These are phyloP conservation scores for Noctua fimbriata DNA, from an alignment of 2,888 invertebrate genomes.

Conservation along the genomic window DNA sequence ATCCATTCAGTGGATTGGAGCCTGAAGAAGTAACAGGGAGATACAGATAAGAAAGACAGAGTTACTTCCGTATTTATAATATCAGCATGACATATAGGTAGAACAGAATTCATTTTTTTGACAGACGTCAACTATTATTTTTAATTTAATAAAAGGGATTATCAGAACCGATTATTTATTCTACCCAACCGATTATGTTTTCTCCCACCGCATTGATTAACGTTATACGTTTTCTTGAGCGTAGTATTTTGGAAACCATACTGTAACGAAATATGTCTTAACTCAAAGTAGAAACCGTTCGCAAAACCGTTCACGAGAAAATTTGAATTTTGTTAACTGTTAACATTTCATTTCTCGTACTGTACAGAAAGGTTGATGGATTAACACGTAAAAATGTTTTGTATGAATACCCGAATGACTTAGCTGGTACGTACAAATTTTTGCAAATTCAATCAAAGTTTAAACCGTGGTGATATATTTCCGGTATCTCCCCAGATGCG, in stretches of 20 bases:
- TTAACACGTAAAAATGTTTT: not conserved
- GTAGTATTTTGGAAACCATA: no score
- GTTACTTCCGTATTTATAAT: not conserved
- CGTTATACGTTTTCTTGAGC: not conserved
- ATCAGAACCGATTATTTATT: not conserved
- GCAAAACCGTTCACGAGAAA: not conserved
- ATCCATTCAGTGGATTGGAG: not conserved
- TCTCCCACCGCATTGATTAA: no score
- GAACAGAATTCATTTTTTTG: not conserved
- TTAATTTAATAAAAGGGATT: not conserved
- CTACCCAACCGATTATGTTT: no score
- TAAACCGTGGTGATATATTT: not conserved
- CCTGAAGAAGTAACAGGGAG: no score
- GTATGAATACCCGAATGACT: not conserved
- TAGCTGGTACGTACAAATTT: not conserved
- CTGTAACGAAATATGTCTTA: not conserved
- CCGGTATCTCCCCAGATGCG: conserved; percentile 32
- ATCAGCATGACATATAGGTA: not conserved
- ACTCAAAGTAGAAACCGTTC: not conserved
- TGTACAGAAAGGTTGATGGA: not conserved
- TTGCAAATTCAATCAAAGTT: not conserved
- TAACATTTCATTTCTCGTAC: not conserved
- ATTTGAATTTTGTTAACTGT: not conserved
- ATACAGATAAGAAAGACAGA: not conserved
- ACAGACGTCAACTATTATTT: not conserved